Evolutionary conservation across 2,113 vertebrate species (phyloP), one percentile per base, ranked within the genome.

Genomic region (Potamarius usumacintae): DNA sequence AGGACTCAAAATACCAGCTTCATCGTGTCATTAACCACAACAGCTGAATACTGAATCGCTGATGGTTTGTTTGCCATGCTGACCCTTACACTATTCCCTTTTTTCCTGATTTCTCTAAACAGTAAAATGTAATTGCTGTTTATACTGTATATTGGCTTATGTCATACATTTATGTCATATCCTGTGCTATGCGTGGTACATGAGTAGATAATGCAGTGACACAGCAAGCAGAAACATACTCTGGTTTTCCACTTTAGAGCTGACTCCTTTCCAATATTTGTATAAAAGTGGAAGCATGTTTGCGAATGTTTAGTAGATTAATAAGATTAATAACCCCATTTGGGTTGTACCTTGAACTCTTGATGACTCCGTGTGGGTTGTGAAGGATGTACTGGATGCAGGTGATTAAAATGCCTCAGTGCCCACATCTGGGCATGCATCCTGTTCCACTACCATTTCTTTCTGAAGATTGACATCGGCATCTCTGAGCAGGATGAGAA

Each of bases 401-500:
- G 69, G 62, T 57, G 87, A 89, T 89, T 87, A 90, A 90, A 91
- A 89, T 91, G 86, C 89, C 90, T 87, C 52, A 2, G 58, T 90
- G 85, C 87, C 90, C 89, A 79, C 60, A 78, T 88, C 88, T 86
- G 89, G 89, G 42, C 89, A 83, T 11, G 15, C 14, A 7, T 42
- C 80, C 69, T 83, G 78, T 89, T 90, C 85, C 77, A n/a, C 63
- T 79, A 18, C 2, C 34, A 18, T 48, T 18, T 74, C 17, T 74
- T 83, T 87, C 89, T 67, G 69, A 80, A 83, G 80, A 87, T 86
- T 88, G 86, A 90, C 85, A 87, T 90, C 48, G 84, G 90, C 88
- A 81, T 92, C 87, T 88, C 71, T 89, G 92, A 91, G 89, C 91
- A 92, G 91, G 90, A 91, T 90, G 92, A 42, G 42, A 42, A 4